phyloP scores from a whole-genome alignment of 2,888 invertebrate genomes.

The Emmelina monodactyla region DNA sequence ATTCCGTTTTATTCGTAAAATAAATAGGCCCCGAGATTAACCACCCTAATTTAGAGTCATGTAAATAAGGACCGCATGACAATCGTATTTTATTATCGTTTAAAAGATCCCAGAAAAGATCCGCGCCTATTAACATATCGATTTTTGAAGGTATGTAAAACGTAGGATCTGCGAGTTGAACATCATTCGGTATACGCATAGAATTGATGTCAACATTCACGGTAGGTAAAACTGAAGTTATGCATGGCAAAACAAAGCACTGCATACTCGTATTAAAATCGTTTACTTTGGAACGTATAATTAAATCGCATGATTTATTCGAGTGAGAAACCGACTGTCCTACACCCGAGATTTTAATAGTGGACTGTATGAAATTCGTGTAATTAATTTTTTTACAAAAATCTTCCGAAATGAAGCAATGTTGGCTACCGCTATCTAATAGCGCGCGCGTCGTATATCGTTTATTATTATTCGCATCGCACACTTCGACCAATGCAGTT shows the following conservation, averaged over 20 bases:
- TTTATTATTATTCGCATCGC: not conserved
- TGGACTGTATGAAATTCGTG: not conserved
- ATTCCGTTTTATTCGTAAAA: too few species aligned
- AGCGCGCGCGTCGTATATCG: not conserved
- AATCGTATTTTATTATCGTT: not conserved
- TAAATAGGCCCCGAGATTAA: not conserved
- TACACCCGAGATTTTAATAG: not conserved
- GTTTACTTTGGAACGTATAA: not conserved
- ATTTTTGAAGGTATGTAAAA: not conserved
- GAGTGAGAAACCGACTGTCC: not conserved
- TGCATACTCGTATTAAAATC: not conserved
- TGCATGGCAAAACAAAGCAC: not conserved
- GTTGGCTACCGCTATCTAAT: not conserved
- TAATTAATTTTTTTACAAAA: not conserved
- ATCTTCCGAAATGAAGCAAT: constrained; percentile 2
- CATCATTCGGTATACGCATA: not conserved
- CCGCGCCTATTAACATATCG: not conserved
- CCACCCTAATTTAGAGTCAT: not conserved
- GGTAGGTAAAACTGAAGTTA: not conserved
- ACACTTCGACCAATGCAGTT: not conserved
- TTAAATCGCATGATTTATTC: not conserved
- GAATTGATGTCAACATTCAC: not conserved
- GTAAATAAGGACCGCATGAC: not conserved
- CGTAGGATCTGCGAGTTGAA: not conserved
- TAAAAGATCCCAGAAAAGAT: not conserved